phyloP scores from a whole-genome alignment of 2,888 invertebrate species.

The Dorcus hopei region DNA sequence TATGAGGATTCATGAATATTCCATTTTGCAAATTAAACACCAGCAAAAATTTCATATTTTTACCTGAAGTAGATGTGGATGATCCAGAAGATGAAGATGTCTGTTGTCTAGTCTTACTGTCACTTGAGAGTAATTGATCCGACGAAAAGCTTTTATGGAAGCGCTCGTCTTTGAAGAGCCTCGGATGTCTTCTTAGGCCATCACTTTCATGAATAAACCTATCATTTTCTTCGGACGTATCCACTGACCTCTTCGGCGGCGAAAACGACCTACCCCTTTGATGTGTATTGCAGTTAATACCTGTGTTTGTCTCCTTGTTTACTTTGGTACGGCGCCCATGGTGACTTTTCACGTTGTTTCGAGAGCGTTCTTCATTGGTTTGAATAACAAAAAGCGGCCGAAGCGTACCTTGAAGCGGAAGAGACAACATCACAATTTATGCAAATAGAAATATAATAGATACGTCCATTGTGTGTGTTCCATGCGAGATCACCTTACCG shows the following conservation, averaged over 20 bases:
- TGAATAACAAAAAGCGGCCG: slow-evolving; percentile 45
- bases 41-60: too few species aligned
- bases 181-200: not conserved
- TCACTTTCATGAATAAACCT: slow-evolving; percentile 14
- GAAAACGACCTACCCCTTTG: slow-evolving; percentile 44
- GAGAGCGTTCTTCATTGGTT: slow-evolving; percentile 28
- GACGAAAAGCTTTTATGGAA: slow-evolving; percentile 45
- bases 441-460: not conserved
- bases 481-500: slow-evolving; percentile 24
- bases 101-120: slow-evolving; percentile 12
- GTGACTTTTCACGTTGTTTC: slow-evolving; percentile 18
- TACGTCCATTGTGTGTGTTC: not conserved
- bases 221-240: slow-evolving; percentile 8
- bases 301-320: slow-evolving; percentile 20
- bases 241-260: slow-evolving; percentile 36
- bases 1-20: too few species aligned
- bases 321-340: slow-evolving; percentile 13
- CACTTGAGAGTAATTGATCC: slow-evolving; percentile 36
- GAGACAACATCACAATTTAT: too few species aligned
- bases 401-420: slow-evolving; percentile 33
- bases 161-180: slow-evolving; percentile 21
- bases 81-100: slow-evolving; percentile 26
- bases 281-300: slow-evolving; percentile 8
- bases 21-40: too few species aligned
- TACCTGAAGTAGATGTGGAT: slow-evolving; percentile 30